These are phyloP conservation scores for Pelosia muscerda DNA, from an alignment of 2,888 invertebrate species.

Conservation along the genomic window DNA sequence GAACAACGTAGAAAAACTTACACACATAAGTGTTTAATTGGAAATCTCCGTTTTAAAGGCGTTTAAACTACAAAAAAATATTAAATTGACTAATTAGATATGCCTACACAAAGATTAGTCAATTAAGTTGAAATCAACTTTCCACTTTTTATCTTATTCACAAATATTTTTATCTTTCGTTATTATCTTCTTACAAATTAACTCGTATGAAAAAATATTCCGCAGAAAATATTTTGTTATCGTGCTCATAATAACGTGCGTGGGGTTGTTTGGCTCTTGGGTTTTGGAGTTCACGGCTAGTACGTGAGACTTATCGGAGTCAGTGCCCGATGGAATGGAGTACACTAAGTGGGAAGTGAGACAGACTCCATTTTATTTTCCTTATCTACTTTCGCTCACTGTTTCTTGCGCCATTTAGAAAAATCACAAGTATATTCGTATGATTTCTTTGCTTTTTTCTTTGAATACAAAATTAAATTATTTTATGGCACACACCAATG, in stretches of 20 bases:
- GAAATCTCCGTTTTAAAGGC: neutral
- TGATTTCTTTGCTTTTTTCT: neutral
- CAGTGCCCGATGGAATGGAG: neutral
- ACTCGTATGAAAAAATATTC: neutral
- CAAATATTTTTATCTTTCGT: neutral
- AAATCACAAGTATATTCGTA: neutral
- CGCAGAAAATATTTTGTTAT: slow-evolving; percentile 2
- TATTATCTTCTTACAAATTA: neutral
- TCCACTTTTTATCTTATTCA: neutral
- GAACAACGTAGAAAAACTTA: too few relatives aligned
- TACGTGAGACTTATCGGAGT: neutral
- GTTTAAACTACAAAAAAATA: neutral
- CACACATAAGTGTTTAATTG: too few relatives aligned
- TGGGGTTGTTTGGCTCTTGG: neutral
- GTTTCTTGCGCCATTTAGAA: neutral
- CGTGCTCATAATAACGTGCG: neutral
- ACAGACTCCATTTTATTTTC: neutral
- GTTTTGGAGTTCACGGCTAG: slow-evolving; percentile 2
- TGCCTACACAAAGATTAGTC: neutral
- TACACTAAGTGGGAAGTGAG: neutral
- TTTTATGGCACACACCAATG: too few relatives aligned
- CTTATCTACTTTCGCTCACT: neutral
- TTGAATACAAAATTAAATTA: neutral
- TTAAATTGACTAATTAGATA: neutral
- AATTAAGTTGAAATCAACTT: neutral